Conservation (phyloP, 2,113 vertebrate species). For the Ardeotis arabs region DNA sequence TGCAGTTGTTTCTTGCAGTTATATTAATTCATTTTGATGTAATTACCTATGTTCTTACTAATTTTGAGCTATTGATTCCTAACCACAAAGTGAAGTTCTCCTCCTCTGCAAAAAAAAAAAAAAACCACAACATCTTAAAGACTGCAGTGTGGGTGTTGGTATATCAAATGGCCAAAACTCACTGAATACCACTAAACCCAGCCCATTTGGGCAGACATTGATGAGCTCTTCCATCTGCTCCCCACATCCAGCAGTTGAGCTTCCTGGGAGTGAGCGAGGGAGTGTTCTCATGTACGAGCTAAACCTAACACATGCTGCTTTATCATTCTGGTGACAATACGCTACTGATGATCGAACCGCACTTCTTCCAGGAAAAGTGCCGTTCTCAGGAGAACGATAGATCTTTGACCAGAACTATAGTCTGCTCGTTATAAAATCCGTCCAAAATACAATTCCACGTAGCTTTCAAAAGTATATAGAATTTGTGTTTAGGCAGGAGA, state of each 20-base stretch:
- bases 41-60: background rate
- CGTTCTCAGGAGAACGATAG: background rate
- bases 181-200: background rate
- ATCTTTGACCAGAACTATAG: background rate
- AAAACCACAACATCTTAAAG: background rate
- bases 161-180: background rate
- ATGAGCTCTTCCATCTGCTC: background rate
- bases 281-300: background rate
- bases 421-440: background rate
- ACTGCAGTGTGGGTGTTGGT: background rate
- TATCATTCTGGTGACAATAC: background rate
- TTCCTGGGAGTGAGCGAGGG: background rate
- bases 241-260: background rate
- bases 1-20: background rate
- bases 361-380: background rate
- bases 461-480: background rate
- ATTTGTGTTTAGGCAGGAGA: background rate
- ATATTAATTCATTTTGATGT: background rate
- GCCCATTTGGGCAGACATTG: background rate
- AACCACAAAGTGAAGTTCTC: background rate
- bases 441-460: background rate
- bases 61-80: background rate
- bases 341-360: background rate
- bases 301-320: background rate
- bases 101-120: background rate